Evolutionary conservation across 2,888 invertebrate genomes (phyloP), one percentile per base, ranked within the genome.

Genomic region (Synergus japonicus): DNA sequence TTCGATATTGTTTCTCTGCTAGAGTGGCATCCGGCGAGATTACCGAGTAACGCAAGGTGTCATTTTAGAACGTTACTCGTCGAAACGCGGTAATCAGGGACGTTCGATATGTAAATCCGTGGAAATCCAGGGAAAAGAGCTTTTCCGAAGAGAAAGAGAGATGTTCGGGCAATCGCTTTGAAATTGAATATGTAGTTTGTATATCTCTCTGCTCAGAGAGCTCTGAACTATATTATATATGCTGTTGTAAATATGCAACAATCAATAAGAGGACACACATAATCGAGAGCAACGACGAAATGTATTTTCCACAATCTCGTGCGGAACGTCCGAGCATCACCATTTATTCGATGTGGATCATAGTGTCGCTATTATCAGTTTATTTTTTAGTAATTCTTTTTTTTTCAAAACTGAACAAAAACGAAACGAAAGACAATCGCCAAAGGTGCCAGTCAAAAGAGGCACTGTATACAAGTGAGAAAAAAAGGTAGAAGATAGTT

Each of bases 401-500:
- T 54, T 77, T 79, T 77, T 66, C 77, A 49, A 43, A 79, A 12
- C 43, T 81, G 64, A 79, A 77, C 79, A 67, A 76, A 76, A 29
- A 5, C 4, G 43, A 77, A 77, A 76, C 4, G 10, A 76, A 76
- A 79, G 18, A 58, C 8, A 66, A 67, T 76, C 15, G 43, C 29
- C 63, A 44, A 69, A 76, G 37, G 54, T 76, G 65, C 22, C 77
- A 80, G 44, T 76, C 37, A 76, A 76, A 43, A 69, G 43, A 69
- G 44, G 73, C 60, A 63, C 73, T 67, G 37, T n/a, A 37, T 15
- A 69, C 54, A 67, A 78, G 58, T 69, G 77, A 66, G 64, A 65
- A 76, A 83, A 43, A 79, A 77, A 87, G 81, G 83, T 63, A 66
- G 46, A 76, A 46, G 15, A 29, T 78, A 67, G 78, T 82, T 67